These are phyloP conservation scores for Corapipo altera DNA, from an alignment of 2,113 vertebrate species.

Conservation along the genomic window DNA sequence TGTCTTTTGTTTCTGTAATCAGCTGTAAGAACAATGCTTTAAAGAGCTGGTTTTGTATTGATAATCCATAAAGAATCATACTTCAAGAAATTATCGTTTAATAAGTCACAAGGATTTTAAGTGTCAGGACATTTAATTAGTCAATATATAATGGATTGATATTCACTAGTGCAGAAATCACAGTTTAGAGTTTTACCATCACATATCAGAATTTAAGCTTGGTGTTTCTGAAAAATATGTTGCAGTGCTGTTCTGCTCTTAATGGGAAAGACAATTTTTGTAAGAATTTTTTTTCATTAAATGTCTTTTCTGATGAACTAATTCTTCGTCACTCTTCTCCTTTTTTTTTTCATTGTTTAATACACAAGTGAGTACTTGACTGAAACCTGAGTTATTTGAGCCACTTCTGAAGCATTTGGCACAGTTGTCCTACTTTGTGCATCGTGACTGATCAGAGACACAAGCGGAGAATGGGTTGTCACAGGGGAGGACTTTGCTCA, in stretches of 20 bases:
- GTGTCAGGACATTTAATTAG: conserved; percentile 14
- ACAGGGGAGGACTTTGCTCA: not conserved
- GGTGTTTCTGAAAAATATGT: not conserved
- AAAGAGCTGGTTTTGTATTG: conserved; percentile 9
- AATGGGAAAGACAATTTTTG: not conserved
- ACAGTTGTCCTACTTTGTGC: not conserved
- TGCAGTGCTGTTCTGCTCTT: not conserved
- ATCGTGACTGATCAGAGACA: not conserved
- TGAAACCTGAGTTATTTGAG: not conserved
- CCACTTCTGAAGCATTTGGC: not conserved
- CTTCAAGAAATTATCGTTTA: conserved; percentile 28
- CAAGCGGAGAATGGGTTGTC: not conserved
- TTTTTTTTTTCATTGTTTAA: not conserved
- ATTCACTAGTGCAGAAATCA: conserved; percentile 5
- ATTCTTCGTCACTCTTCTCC: not conserved
- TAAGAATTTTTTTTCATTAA: not conserved
- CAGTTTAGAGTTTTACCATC: not conserved
- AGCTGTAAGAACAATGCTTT: not conserved
- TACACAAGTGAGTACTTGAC: not conserved
- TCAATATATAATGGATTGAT: not conserved
- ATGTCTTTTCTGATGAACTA: not conserved
- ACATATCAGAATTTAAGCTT: not conserved
- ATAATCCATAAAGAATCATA: not conserved
- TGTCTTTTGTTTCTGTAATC: not conserved
- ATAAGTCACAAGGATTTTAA: not conserved